Base-by-base conservation (phyloP, 2,888 invertebrate species). In the Clepsis dumicolana region DNA sequence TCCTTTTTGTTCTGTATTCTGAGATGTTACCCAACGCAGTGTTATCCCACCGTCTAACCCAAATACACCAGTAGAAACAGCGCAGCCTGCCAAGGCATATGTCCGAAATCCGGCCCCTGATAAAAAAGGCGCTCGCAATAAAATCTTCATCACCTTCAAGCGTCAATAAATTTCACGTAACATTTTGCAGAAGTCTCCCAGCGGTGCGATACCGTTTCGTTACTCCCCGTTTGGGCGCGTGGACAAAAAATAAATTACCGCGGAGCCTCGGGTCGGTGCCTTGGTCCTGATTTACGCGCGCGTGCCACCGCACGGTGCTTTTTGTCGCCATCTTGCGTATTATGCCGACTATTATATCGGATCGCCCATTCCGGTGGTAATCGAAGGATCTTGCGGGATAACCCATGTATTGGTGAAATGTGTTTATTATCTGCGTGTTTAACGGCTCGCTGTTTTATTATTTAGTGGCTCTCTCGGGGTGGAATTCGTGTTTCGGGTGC, bases 181-280 rank as follows among this genome's bases (percentile, higher is more conserved):
- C 67, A 67, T 63, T 67, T 67, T 67, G 48, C 62, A 63, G 67
- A 41, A 56, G 62, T 62, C 54, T 66, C 68, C 68, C 68, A 53
- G 64, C 25, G 68, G 68, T 68, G 64, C 68, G 68, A 68, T 68
- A 59, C 63, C 57, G 64, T 68, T 62, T 67, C 67, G 67, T 63
- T 67, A 63, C 66, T 62, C 65, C 27, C 60, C 44, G 60, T 62
- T 44, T 29, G 59, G 52, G 48, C 48, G 35, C 48, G 62, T 64
- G 68, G 68, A 68, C 68, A 68, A 68, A 64, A 68, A 68, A 68
- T 68, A 68, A 64, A 68, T 68, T 68, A 64, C 63, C 63, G 64
- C 50, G 54, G 54, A 21, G 29, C 59, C 44, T 16, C 32, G 64
- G 57, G 63, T 32, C 41, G 60, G 53, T 41, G 4, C 29, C 4